Base-by-base conservation (phyloP, 92 coral and sea anemone genomes). In the Chrysogorgia sp. region DNA sequence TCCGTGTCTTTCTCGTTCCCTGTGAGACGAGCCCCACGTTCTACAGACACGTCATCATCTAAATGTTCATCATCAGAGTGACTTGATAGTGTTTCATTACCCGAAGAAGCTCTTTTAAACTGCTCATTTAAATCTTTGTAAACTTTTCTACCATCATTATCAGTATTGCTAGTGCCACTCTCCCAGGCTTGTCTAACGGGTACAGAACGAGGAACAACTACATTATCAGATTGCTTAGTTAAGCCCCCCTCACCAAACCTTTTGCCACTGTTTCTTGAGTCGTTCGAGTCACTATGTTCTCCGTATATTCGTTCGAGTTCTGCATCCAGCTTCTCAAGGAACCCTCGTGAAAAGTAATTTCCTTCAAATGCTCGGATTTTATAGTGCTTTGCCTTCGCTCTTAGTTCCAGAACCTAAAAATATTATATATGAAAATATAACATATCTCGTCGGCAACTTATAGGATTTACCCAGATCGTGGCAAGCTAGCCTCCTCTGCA, bases 301-400 rank as follows among this genome's bases (percentile, higher is more conserved):
- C 13, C 45, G 21, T 28, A 35, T 24, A 52, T 49, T 52, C 52
- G 45, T 71, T 71, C 63, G 6, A 71, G 49, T 71, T 71, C 78
- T 10, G 78, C 28, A 33, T 71, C 78, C 31, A 71, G 78, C 49
- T 71, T 56, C 23, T 63, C 78, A 29, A 71, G 78, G 26, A 2
- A 71, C 52, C 52, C 78, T 3, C 78, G 78, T 43, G 78, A 71
- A 53, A 71, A 71, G 58, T 71, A 71, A 55, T 49, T 71, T 33
- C 78, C 78, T 24, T 71, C 63, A 0, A 71, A 3, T 4, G 78
- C 78, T 33, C 78, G 63, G 34, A 52, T 31, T 53, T 71, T 71
- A 58, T 71, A 71, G 13, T 29, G 43, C 53, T 47, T 50, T 31
- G 78, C 78, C 40, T 71, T 71, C 32, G 33, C 78, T 24, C 78